Evolutionary conservation across 2,797 vertebrate genomes (phyloP).

Genomic region (Paedocypris micromegethes): DNA sequence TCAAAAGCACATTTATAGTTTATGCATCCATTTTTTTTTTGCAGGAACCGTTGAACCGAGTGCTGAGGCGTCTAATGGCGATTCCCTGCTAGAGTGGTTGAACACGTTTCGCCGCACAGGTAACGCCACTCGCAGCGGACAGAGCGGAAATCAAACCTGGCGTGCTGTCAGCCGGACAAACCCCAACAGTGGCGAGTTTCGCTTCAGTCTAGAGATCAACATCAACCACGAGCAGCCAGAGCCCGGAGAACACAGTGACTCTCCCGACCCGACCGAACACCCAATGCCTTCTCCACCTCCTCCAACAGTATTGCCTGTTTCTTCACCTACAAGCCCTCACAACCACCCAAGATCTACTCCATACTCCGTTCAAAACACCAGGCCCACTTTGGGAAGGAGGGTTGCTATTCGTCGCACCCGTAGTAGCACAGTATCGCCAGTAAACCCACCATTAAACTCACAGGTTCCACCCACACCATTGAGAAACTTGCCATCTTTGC

Average conservation of each 20-base stretch:
- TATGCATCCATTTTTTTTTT: conserved; percentile 32
- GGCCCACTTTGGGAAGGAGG: conserved; percentile 64
- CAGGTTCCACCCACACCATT: conserved; percentile 55
- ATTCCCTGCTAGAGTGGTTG: conserved; percentile 88
- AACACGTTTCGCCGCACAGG: conserved; percentile 88
- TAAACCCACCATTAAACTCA: conserved; percentile 52
- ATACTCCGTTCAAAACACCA: conserved; percentile 55
- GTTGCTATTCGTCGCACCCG: conserved; percentile 69
- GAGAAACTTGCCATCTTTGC: conserved; percentile 54
- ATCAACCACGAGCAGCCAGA: conserved; percentile 89
- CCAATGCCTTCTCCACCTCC: conserved; percentile 41
- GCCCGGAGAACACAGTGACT: conserved; percentile 67
- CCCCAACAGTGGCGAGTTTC: conserved; percentile 89
- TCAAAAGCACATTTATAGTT: neutral
- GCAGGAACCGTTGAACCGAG: conserved; percentile 74
- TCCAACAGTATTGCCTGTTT: conserved; percentile 43
- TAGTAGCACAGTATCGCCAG: conserved; percentile 61
- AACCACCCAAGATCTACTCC: conserved; percentile 56
- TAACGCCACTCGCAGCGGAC: conserved; percentile 87
- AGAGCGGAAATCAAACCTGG: conserved; percentile 95
- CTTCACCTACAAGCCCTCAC: conserved; percentile 54
- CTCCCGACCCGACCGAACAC: conserved; percentile 57
- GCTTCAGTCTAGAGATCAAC: conserved; percentile 94
- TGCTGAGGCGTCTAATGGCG: conserved; percentile 76
- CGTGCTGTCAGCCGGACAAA: conserved; percentile 91